Conservation (phyloP, 2,113 vertebrate genomes). For the Anolis carolinensis region DNA sequence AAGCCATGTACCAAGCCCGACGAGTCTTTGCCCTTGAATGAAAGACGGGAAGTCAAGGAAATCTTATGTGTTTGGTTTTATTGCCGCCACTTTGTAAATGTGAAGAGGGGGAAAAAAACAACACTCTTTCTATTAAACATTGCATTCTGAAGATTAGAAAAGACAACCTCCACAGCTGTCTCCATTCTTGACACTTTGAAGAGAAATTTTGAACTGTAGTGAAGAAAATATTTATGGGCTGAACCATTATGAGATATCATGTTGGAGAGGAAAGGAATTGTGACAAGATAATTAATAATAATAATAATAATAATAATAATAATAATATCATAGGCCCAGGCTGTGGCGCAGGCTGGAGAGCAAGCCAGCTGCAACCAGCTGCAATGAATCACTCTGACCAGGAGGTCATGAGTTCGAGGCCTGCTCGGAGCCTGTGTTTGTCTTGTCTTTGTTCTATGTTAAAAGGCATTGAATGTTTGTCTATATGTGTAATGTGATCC, state of each 20-base stretch:
- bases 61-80: background rate
- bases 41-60: background rate
- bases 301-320: too few relatives aligned
- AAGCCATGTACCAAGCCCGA: background rate
- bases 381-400: too few relatives aligned
- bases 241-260: background rate
- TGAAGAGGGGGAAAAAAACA: background rate
- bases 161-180: too few relatives aligned
- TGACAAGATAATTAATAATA: too few relatives aligned
- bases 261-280: background rate
- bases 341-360: too few relatives aligned
- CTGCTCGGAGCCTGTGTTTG: too few relatives aligned
- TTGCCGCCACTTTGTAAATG: background rate
- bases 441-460: too few relatives aligned
- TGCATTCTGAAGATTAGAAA: background rate
- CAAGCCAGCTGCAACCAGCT: too few relatives aligned
- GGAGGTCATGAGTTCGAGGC: too few relatives aligned
- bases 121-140: background rate
- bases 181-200: background rate
- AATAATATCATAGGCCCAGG: too few relatives aligned
- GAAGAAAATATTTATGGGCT: background rate
- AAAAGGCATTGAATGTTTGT: too few relatives aligned
- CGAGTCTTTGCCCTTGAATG: constrained; percentile 6
- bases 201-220: background rate
- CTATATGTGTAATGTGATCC: too few relatives aligned